Evolutionary conservation across 2,797 vertebrate genomes (phyloP), one percentile per base, ranked within the genome.

Genomic region (Esox lucius): DNA sequence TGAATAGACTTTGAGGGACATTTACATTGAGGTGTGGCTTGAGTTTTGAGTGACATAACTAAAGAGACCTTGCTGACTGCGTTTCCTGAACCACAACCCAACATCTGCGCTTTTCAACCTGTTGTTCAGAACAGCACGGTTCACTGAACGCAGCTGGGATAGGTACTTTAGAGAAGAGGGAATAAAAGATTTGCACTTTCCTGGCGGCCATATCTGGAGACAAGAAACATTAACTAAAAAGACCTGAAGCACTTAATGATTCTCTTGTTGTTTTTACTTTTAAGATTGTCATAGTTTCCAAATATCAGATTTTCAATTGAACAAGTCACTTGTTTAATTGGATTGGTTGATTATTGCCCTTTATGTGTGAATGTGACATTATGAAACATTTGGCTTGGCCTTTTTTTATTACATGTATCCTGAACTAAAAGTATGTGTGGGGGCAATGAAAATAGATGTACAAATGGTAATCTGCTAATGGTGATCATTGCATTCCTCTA

Each of bases 121-220:
- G 9, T 46, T 46, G 42, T 46, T 46, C 12, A 46, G 42, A 11
- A 11, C 42, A 46, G 42, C 42, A 11, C 42, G 1, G 42, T 46
- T 46, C 46, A 46, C 42, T 46, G 42, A 13, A 46, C 42, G 11
- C 42, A 46, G 42, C 67, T 66, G 51, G 24, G n/a, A 71, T 80
- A 86, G 90, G 88, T 91, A 91, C 87, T 88, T 83, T 31, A 31
- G 28, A 76, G 85, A 80, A 81, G 74, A 81, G 42, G 3, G 74
- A 82, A 87, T 66, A 74, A 82, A 89, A 85, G 68, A 81, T 64
- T 92, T 91, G 93, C 94, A 94, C 93, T 94, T 94, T 94, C 86
- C 78, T 42, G 16, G 56, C 72, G 84, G 86, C 90, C 89, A 87
- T 78, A 73, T 81, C 84, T 78, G 79, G 90, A 91, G 87, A 90